A percentile compares a stretch with the other conserved stretches of the same genome.
Conservation (phyloP, 2,113 vertebrate species). For the Cottus gobio region DNA sequence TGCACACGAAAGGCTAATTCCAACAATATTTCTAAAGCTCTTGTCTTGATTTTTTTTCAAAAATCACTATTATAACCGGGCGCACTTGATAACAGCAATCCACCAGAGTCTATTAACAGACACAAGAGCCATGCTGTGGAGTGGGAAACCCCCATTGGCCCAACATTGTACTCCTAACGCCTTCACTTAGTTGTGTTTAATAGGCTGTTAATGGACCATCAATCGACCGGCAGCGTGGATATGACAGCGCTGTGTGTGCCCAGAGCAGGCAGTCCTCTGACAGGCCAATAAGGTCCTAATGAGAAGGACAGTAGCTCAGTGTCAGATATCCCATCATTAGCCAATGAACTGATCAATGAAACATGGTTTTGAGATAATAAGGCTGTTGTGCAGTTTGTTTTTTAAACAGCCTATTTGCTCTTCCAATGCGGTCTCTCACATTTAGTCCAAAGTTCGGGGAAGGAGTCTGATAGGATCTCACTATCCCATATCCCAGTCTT, state of each 20-base stretch:
- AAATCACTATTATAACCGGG: conserved; percentile 44
- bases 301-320: conserved; percentile 69
- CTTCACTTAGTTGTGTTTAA: conserved; percentile 78
- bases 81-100: conserved; percentile 54
- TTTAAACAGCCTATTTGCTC: conserved; percentile 19
- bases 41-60: neutral
- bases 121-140: conserved; percentile 53
- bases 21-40: conserved; percentile 38
- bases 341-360: conserved; percentile 76
- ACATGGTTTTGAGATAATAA: conserved; percentile 68
- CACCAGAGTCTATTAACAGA: conserved; percentile 66
- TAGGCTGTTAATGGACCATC: conserved; percentile 81
- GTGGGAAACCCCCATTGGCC: conserved; percentile 68
- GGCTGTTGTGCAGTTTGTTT: conserved; percentile 54
- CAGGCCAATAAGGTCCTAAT: conserved; percentile 76
- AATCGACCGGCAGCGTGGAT: conserved; percentile 75
- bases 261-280: conserved; percentile 68
- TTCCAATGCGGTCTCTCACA: neutral
- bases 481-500: neutral
- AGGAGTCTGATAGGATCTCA: conserved; percentile 9
- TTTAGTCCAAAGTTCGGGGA: conserved; percentile 2
- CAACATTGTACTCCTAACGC: conserved; percentile 71
- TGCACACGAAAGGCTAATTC: neutral
- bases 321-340: conserved; percentile 64
- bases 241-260: conserved; percentile 71